These are phyloP conservation scores for Caenorhabditis sulstoni DNA, from an alignment of 2,888 invertebrate genomes.

Conservation along the genomic window DNA sequence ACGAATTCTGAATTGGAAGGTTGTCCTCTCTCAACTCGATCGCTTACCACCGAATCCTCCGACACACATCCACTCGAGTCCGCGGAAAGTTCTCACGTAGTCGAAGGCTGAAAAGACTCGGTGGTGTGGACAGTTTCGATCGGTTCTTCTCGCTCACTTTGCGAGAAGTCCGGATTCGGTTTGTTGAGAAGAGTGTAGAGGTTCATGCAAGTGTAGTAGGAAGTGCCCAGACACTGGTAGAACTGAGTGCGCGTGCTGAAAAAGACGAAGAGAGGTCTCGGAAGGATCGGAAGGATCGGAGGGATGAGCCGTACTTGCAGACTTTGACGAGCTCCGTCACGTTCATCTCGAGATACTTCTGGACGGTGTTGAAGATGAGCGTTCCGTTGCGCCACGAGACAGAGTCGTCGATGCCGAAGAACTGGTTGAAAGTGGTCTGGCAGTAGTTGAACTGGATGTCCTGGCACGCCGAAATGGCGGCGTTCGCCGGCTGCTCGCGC, in stretches of 20 bases:
- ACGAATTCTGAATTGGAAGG: not conserved
- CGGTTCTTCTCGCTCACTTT: slow-evolving; percentile 53
- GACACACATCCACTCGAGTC: slow-evolving; percentile 71
- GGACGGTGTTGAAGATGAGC: slow-evolving; percentile 56
- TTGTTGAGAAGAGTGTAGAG: slow-evolving; percentile 65
- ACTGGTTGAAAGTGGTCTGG: slow-evolving; percentile 60
- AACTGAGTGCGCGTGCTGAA: slow-evolving; percentile 67
- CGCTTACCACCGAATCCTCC: slow-evolving; percentile 71
- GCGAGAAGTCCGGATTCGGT: slow-evolving; percentile 57
- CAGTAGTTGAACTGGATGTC: slow-evolving; percentile 64
- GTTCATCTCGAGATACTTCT: slow-evolving; percentile 54
- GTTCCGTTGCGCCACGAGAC: slow-evolving; percentile 63
- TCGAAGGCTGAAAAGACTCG: slow-evolving; percentile 67
- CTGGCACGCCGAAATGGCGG: slow-evolving; percentile 45
- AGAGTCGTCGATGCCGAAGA: slow-evolving; percentile 57
- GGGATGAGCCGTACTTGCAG: slow-evolving; percentile 59
- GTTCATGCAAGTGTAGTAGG: slow-evolving; percentile 71
- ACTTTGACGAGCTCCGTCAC: slow-evolving; percentile 64
- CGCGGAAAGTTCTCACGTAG: slow-evolving; percentile 69
- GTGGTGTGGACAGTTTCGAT: too few relatives aligned
- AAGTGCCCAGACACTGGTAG: slow-evolving; percentile 73
- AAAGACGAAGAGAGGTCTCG: not conserved
- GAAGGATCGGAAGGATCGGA: not conserved
- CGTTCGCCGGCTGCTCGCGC: slow-evolving; percentile 36
- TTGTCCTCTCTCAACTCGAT: too few relatives aligned